A percentile compares a stretch with the other conserved stretches of the same genome.
These are phyloP conservation scores for Mythimna loreyi DNA, from an alignment of 2,888 invertebrate genomes.

Conservation along the genomic window DNA sequence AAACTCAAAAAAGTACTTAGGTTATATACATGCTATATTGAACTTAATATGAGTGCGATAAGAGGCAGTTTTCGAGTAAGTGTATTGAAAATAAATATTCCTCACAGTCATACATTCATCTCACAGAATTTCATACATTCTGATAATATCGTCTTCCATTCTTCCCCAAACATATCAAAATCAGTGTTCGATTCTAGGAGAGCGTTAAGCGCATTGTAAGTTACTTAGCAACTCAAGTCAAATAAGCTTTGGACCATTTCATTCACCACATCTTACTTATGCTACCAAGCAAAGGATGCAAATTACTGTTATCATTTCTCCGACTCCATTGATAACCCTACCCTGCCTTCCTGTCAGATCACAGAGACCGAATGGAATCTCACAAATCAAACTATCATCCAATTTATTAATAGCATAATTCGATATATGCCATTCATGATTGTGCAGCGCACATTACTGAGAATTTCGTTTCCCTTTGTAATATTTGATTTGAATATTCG, in stretches of 20 bases:
- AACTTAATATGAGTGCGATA: no score
- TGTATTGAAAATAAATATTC: no score
- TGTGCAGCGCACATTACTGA: background rate
- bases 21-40: no score
- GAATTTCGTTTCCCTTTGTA: background rate
- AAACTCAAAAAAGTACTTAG: no score
- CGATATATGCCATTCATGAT: slow-evolving; percentile 24
- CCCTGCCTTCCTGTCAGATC: slow-evolving; percentile 46
- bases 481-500: background rate
- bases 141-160: no score
- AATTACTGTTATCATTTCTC: slow-evolving; percentile 1
- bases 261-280: background rate
- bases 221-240: background rate
- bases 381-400: slow-evolving; percentile 39
- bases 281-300: background rate
- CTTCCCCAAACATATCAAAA: no score
- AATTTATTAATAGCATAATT: slow-evolving; percentile 19
- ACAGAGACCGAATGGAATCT: slow-evolving; percentile 11
- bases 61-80: no score
- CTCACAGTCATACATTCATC: no score
- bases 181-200: no score
- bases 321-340: slow-evolving; percentile 42
- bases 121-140: no score
- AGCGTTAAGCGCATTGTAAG: no score
- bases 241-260: background rate